A percentile compares a stretch with the other conserved stretches of the same genome.
Evolutionary conservation across 2,113 vertebrate genomes (phyloP).

Genomic region (Gallinago undulata): DNA sequence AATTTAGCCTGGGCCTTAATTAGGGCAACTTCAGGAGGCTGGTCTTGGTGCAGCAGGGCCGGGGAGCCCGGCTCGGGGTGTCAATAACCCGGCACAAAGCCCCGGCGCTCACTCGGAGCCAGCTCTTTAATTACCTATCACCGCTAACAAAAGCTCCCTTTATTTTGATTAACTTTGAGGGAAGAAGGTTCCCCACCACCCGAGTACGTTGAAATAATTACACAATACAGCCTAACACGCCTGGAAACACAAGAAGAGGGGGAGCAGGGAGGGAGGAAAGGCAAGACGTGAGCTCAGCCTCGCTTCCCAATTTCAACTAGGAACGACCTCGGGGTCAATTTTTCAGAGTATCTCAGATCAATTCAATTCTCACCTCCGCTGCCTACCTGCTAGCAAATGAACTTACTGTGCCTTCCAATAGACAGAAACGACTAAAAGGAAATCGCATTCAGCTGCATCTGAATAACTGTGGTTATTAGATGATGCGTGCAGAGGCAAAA

Average conservation of each 20-base stretch:
- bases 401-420: conserved; percentile 56
- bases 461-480: conserved; percentile 57
- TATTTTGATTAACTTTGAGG: conserved; percentile 69
- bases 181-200: conserved; percentile 13
- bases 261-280: conserved; percentile 30
- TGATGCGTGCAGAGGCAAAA: conserved; percentile 9
- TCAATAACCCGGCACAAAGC: conserved; percentile 29
- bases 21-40: fast-evolving
- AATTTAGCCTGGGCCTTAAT: not conserved
- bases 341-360: conserved; percentile 70
- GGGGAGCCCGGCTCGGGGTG: not conserved
- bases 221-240: not conserved
- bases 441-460: conserved; percentile 47
- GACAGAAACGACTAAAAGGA: conserved; percentile 54
- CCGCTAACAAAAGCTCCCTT: conserved; percentile 54
- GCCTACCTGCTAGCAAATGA: conserved; percentile 68
- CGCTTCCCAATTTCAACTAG: conserved; percentile 67
- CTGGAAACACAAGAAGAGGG: conserved; percentile 17
- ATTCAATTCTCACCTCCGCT: conserved; percentile 72
- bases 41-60: fast-evolving
- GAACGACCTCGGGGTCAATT: conserved; percentile 63
- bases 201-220: conserved; percentile 66
- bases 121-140: conserved; percentile 68
- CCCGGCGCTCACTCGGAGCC: not conserved
- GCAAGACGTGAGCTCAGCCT: conserved; percentile 53